phyloP scores from a whole-genome alignment of 2,113 vertebrate species.

The Microtus montanus region DNA sequence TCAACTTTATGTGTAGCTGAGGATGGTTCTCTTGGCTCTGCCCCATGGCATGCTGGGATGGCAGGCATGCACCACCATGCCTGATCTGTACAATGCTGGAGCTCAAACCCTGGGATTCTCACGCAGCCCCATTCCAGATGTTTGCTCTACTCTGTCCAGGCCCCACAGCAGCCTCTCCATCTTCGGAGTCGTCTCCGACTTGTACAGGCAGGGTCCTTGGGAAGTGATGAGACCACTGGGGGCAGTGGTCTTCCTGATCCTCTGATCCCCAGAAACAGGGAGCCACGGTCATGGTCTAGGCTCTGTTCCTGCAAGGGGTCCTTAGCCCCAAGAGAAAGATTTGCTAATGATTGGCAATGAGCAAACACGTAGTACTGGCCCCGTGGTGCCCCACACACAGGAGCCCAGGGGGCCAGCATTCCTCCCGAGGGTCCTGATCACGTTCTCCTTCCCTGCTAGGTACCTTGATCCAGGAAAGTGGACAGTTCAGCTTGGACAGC shows the following conservation, averaged over 20 bases:
- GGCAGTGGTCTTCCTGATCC: too few relatives aligned
- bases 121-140: not conserved
- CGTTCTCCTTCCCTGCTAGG: not conserved
- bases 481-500: constrained; percentile 26
- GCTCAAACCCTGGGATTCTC: not conserved
- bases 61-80: not conserved
- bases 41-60: not conserved
- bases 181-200: not conserved
- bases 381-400: not conserved
- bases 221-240: not conserved
- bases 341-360: not conserved
- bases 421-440: not conserved
- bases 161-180: not conserved
- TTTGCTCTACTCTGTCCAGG: not conserved
- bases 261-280: not conserved
- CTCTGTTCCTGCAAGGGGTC: not conserved
- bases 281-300: not conserved
- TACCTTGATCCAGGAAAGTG: not conserved
- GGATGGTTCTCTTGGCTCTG: not conserved
- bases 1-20: not conserved
- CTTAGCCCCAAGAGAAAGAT: not conserved
- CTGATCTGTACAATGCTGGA: not conserved
- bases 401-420: too few relatives aligned
- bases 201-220: not conserved
- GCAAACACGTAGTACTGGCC: not conserved